These are phyloP conservation scores for Trichogramma dendrolimi DNA, from an alignment of 2,888 invertebrate species.

Conservation along the genomic window DNA sequence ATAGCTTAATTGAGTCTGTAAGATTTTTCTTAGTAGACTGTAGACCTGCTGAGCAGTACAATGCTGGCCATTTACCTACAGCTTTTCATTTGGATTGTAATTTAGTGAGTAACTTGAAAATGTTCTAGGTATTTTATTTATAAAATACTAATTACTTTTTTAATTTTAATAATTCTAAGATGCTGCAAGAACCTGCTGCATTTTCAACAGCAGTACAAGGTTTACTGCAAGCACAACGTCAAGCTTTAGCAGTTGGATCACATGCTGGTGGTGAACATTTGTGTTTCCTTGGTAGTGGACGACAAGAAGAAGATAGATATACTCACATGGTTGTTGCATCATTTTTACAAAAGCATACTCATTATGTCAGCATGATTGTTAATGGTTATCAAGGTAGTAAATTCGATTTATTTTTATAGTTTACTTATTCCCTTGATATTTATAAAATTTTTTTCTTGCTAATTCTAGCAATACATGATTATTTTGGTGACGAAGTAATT, in stretches of 20 bases:
- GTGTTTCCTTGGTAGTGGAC: conserved; percentile 89
- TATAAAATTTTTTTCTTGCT: conserved; percentile 14
- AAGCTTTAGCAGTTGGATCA: conserved; percentile 80
- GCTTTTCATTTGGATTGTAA: conserved; percentile 98
- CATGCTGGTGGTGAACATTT: conserved; percentile 83
- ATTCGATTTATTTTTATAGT: neutral
- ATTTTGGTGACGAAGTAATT: conserved; percentile 75
- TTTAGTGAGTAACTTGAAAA: conserved; percentile 56
- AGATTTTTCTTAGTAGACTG: conserved; percentile 96
- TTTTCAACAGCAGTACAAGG: conserved; percentile 94
- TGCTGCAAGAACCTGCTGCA: conserved; percentile 93
- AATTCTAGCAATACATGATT: conserved; percentile 69
- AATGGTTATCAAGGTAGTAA: conserved; percentile 74
- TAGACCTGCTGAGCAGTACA: conserved; percentile 89
- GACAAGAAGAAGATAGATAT: conserved; percentile 90
- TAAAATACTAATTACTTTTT: neutral
- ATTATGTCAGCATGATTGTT: conserved; percentile 85
- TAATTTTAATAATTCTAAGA: conserved; percentile 52
- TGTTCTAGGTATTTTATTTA: neutral
- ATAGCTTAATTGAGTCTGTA: conserved; percentile 57
- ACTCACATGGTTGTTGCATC: conserved; percentile 98
- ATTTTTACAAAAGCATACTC: conserved; percentile 88
- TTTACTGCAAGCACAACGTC: conserved; percentile 81
- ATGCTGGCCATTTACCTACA: conserved; percentile 92
- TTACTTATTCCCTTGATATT: neutral